These are phyloP conservation scores for Galago senegalensis DNA, from an alignment of 2,797 vertebrate species.

Conservation along the genomic window DNA sequence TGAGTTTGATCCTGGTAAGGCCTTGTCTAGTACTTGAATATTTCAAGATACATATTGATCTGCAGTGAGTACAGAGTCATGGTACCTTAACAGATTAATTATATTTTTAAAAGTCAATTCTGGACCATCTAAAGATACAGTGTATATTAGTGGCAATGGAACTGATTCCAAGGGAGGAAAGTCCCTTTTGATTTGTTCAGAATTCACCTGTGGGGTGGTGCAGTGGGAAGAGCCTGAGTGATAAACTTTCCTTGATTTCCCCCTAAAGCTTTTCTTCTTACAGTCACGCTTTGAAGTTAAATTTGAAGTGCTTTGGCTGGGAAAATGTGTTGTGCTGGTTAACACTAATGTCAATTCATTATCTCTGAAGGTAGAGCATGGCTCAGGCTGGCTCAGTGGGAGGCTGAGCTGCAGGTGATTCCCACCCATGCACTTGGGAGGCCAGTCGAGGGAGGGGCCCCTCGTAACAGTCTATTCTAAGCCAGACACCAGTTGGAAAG, in stretches of 20 bases:
- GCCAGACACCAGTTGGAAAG: background rate
- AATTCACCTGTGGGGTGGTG: background rate
- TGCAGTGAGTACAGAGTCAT: background rate
- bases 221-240: background rate
- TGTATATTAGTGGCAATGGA: constrained; percentile 69
- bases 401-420: too few species aligned
- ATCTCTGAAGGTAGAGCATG: too few species aligned
- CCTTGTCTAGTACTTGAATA: background rate
- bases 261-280: background rate
- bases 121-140: constrained; percentile 71
- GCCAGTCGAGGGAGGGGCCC: background rate
- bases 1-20: background rate
- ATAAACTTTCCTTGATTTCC: constrained; percentile 15
- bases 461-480: constrained; percentile 26
- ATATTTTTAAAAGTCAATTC: constrained; percentile 64
- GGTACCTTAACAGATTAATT: constrained; percentile 45
- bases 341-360: background rate
- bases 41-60: background rate
- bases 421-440: too few species aligned
- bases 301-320: constrained; percentile 36
- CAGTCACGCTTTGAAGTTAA: background rate
- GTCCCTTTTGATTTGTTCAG: constrained; percentile 67
- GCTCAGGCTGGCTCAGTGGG: too few species aligned
- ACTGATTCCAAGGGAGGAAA: constrained; percentile 63
- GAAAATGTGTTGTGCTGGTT: constrained; percentile 16